phyloP scores from a whole-genome alignment of 2,888 invertebrate genomes.

The Myopa tessellatipennis region DNA sequence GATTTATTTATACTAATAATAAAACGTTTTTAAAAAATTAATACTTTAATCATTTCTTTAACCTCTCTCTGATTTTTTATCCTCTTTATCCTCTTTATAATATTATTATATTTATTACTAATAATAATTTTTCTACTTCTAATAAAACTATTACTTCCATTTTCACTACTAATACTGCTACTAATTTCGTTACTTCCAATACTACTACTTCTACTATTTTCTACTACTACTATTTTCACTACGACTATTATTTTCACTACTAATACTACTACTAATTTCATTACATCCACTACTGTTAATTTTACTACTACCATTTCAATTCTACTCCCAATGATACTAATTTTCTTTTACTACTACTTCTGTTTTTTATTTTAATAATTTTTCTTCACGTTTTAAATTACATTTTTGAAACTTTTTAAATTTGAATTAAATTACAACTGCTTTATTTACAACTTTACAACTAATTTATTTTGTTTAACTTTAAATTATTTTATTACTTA shows the following conservation, averaged over 20 bases:
- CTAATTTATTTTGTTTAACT: background rate
- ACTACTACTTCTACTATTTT: conserved; percentile 6
- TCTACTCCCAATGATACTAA: background rate
- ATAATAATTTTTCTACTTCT: background rate
- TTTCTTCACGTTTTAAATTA: background rate
- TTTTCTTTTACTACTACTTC: background rate
- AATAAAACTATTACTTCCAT: background rate
- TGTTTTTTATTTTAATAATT: background rate
- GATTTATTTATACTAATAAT: too few species aligned
- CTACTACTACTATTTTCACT: conserved; percentile 12
- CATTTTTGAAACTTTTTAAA: background rate
- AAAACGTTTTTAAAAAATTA: background rate
- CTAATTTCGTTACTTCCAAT: conserved; percentile 3
- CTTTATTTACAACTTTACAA: too few species aligned
- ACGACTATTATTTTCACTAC: background rate
- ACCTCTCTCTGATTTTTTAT: background rate
- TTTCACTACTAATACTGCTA: conserved; percentile 6
- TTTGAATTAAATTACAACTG: too few species aligned
- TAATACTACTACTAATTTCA: background rate
- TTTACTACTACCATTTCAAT: background rate
- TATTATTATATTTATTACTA: background rate
- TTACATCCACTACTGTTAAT: background rate
- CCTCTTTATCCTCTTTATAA: conserved; percentile 4
- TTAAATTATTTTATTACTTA: background rate
- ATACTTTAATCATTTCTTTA: conserved; percentile 5